A percentile compares a stretch with the other conserved stretches of the same genome.
These are phyloP conservation scores for Phyllotreta striolata DNA, from an alignment of 2,888 invertebrate genomes.

Conservation along the genomic window DNA sequence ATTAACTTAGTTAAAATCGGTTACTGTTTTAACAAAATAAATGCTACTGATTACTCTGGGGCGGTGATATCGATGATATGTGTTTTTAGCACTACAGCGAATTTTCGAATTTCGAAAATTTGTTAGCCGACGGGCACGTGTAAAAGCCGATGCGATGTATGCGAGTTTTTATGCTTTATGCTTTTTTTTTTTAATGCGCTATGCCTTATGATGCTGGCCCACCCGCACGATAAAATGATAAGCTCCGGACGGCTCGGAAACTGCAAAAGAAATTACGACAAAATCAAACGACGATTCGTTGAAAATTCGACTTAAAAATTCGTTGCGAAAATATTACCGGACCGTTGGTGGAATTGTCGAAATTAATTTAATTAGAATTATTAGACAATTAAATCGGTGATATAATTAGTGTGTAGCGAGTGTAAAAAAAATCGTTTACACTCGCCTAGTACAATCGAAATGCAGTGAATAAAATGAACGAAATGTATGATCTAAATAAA, in stretches of 20 bases:
- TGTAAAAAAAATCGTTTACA: not conserved
- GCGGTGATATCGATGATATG: too few species aligned
- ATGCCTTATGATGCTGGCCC: constrained; percentile 52
- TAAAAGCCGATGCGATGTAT: constrained; percentile 49
- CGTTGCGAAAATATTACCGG: too few species aligned
- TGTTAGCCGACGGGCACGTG: constrained; percentile 41
- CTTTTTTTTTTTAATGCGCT: constrained; percentile 51
- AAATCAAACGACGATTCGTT: constrained; percentile 38
- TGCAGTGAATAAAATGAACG: not conserved
- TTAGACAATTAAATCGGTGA: constrained; percentile 2
- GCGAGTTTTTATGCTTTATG: constrained; percentile 27
- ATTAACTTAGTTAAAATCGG: constrained; percentile 3
- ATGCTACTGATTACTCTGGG: too few species aligned
- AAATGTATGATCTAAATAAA: not conserved
- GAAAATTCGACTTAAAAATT: not conserved
- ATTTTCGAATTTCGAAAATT: constrained; percentile 25
- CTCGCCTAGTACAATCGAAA: too few species aligned
- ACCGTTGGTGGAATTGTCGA: too few species aligned
- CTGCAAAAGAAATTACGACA: constrained; percentile 42
- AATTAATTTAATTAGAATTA: constrained; percentile 14
- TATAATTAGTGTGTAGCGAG: not conserved
- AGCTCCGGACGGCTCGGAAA: constrained; percentile 53
- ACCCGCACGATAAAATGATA: constrained; percentile 56
- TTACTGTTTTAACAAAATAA: not conserved
- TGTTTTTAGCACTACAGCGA: not conserved